These are phyloP conservation scores for Protobothrops mucrosquamatus DNA, from an alignment of 2,113 vertebrate genomes.

Conservation along the genomic window DNA sequence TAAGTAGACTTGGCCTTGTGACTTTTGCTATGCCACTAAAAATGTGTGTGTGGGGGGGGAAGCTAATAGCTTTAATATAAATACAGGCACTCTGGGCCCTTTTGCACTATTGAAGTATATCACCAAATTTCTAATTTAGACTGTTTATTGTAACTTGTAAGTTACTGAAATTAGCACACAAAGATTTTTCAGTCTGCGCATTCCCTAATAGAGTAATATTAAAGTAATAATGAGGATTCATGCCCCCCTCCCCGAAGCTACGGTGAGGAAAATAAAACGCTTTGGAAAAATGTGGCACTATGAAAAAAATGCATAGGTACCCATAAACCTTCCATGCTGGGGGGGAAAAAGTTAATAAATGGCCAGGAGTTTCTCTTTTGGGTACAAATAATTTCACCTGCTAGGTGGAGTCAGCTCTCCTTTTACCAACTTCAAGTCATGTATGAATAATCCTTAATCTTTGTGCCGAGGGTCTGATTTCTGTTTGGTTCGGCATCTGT, in stretches of 20 bases:
- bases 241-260: background rate
- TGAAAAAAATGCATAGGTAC: background rate
- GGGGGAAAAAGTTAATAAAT: background rate
- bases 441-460: background rate
- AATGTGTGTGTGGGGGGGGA: no score
- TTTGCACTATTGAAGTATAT: no score
- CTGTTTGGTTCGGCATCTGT: background rate
- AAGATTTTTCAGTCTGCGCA: background rate
- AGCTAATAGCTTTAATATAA: no score
- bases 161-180: background rate
- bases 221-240: background rate
- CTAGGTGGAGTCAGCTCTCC: background rate
- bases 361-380: background rate
- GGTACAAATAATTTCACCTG: background rate
- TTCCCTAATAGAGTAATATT: background rate
- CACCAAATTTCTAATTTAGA: no score
- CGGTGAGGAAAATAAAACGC: background rate
- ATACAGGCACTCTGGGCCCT: no score
- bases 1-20: no score
- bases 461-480: background rate
- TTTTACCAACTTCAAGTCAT: background rate
- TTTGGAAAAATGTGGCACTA: background rate
- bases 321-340: background rate
- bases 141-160: background rate
- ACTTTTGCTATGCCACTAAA: no score